phyloP scores from a whole-genome alignment of 2,113 vertebrate genomes.

The Xenus cinereus region DNA sequence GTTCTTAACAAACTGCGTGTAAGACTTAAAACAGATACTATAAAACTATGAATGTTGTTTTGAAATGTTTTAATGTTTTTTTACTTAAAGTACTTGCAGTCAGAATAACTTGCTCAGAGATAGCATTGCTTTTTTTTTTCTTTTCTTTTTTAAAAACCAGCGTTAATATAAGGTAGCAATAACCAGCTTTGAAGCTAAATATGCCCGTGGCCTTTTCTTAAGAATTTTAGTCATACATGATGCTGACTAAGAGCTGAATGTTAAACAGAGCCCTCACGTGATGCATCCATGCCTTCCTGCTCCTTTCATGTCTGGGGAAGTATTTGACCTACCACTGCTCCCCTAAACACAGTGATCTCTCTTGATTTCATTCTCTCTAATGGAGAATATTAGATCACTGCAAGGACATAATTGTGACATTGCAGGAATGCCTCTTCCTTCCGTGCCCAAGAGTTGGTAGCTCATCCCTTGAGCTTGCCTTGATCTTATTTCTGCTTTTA shows the following conservation, averaged over 20 bases:
- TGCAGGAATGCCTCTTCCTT: background rate
- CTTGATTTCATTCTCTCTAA: background rate
- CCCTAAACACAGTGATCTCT: background rate
- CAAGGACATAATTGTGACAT: background rate
- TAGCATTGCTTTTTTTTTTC: background rate
- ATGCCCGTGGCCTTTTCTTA: background rate
- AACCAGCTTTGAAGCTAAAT: background rate
- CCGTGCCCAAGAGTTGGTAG: background rate
- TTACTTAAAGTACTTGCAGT: background rate
- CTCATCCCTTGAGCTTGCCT: background rate
- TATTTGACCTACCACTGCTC: background rate
- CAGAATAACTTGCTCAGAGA: background rate
- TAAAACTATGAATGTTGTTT: background rate
- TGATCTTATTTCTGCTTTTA: background rate
- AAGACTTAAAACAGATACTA: background rate
- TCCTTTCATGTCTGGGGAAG: background rate
- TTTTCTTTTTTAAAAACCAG: no score
- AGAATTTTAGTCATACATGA: background rate
- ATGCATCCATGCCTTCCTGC: background rate
- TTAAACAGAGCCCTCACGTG: background rate
- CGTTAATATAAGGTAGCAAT: background rate
- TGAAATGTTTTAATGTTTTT: background rate
- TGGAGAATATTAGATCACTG: background rate
- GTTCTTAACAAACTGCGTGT: background rate
- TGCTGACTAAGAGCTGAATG: background rate